Base-by-base conservation (phyloP, 2,888 invertebrate species). In the Stenotaenia linearis region DNA sequence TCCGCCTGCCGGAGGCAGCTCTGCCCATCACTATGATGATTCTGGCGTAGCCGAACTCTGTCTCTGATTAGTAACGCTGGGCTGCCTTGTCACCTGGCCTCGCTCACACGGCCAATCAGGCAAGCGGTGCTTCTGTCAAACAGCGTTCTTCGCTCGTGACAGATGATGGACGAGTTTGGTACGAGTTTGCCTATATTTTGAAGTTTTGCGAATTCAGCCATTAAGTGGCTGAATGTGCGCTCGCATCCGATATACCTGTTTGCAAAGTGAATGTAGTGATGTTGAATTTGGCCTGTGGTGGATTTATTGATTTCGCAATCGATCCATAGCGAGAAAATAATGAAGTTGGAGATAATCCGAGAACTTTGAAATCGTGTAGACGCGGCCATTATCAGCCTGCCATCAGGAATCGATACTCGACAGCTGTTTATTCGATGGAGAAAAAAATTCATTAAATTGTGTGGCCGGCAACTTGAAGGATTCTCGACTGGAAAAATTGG, bases 81-180 rank as follows among this genome's bases (percentile, higher is more conserved):
- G 69, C 69, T 69, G 69, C 28, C 69, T 69, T 69, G 69, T 69
- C 69, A 69, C 69, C 69, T 69, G 69, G 69, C 69, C 69, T 69
- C 69, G 69, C 69, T 69, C 69, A 69, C 69, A 69, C 69, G 69
- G 69, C 69, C 69, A 69, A 69, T 69, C 69, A 69, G 69, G 69
- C 69, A n/a, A 69, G 69, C 25, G 69, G 15, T 69, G 69, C 69
- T 28, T 12, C 69, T 69, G 69, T 69, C 69, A 69, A 69, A 69
- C 69, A 69, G 28, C 1, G 69, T 69, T 69, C 6, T 6, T 7
- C 28, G 69, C n/a, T 69, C 69, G 69, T 69, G 69, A 69, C 69
- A 69, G n/a, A 10, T 69, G 69, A 69, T 69, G 69, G 69, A 69
- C 69, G 69, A 69, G 69, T 69, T 69, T 25, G 25, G 69, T 25